Conservation (phyloP, 2,797 vertebrate species). For the Onychomys arenicola region DNA sequence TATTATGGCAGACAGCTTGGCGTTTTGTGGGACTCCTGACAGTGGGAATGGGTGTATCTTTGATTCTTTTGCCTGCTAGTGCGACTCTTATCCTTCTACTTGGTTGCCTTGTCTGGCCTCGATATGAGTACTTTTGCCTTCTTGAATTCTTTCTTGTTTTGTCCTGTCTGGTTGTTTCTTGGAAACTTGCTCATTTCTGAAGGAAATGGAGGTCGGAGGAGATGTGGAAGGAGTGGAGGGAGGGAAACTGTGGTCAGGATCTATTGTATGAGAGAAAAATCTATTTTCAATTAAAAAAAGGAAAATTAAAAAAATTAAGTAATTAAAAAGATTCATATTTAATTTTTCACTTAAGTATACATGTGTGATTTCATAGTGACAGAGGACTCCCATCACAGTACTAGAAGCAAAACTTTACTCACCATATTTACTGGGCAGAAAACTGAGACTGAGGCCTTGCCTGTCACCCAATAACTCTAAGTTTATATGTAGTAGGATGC, state of each 20-base stretch:
- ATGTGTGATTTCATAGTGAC: background rate
- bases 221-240: background rate
- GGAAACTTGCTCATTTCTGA: background rate
- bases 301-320: background rate
- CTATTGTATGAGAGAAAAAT: background rate
- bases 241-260: too few relatives aligned
- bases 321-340: constrained; percentile 13
- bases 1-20: background rate
- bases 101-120: too few relatives aligned
- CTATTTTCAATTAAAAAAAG: background rate
- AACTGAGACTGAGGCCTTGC: background rate
- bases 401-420: background rate
- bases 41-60: background rate
- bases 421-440: background rate
- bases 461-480: background rate
- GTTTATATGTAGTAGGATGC: background rate
- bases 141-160: background rate
- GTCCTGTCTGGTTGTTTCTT: background rate
- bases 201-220: background rate
- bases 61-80: background rate
- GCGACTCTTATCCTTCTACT: background rate
- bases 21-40: background rate
- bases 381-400: background rate
- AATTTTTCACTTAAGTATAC: background rate
- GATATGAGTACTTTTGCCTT: too few relatives aligned